phyloP scores from a whole-genome alignment of 1,140 invertebrate species.

The Rhopalosiphum maidis region DNA sequence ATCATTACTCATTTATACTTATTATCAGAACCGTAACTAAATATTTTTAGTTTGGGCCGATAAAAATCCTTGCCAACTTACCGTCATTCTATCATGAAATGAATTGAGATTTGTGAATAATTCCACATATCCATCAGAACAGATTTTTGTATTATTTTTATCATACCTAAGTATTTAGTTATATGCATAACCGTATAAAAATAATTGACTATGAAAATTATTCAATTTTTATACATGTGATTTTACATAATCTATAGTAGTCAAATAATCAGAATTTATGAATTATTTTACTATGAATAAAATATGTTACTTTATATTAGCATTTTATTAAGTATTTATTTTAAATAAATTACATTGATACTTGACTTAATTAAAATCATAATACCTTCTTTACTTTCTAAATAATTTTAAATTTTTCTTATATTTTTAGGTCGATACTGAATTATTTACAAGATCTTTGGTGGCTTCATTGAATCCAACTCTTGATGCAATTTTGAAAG shows the following conservation, averaged over 20 bases:
- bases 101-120: no score
- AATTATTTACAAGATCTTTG: slow-evolving; percentile 74
- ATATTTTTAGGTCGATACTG: slow-evolving; percentile 71
- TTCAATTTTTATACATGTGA: no score
- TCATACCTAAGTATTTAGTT: no score
- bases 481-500: slow-evolving; percentile 75
- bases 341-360: neutral
- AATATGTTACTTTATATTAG: no score
- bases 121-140: no score
- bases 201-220: neutral
- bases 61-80: no score
- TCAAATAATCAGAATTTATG: neutral
- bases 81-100: no score
- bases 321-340: neutral
- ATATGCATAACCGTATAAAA: neutral
- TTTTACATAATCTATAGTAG: neutral
- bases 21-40: no score
- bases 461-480: slow-evolving; percentile 71
- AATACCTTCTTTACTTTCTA: neutral
- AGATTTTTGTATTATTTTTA: no score
- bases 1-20: no score
- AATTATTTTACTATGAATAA: neutral
- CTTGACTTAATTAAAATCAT: neutral
- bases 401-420: neutral
- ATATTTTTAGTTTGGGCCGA: no score